These are phyloP conservation scores for Electrona antarctica DNA, from an alignment of 2,113 vertebrate genomes.

Conservation along the genomic window DNA sequence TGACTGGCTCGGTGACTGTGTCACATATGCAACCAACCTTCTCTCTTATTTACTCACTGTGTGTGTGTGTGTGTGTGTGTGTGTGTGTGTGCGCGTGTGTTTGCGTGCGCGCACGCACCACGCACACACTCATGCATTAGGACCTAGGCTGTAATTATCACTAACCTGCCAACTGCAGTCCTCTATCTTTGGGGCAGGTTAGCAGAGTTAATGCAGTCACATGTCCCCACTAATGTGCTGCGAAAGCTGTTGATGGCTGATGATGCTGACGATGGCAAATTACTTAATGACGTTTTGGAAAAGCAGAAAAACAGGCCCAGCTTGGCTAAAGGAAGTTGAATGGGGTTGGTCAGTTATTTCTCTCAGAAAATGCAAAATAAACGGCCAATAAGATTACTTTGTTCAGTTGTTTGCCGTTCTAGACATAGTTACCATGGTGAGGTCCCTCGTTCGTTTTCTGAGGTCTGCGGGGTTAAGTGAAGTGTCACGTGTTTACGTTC, in stretches of 20 bases:
- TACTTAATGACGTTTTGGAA: conserved; percentile 58
- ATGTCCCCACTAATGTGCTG: conserved; percentile 50
- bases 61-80: conserved; percentile 25
- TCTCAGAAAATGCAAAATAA: too few species aligned
- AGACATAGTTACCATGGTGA: too few species aligned
- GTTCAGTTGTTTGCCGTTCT: too few species aligned
- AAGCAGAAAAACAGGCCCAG: conserved; percentile 29
- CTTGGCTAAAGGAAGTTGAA: too few species aligned
- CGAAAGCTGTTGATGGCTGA: conserved; percentile 33
- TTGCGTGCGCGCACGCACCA: too few species aligned
- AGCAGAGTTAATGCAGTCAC: conserved; percentile 60
- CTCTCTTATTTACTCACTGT: conserved; percentile 45
- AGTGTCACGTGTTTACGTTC: too few species aligned
- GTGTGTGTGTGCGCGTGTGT: neutral
- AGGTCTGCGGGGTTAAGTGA: too few species aligned
- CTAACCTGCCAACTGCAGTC: conserved; percentile 24
- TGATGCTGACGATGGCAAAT: conserved; percentile 46
- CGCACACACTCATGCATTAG: conserved; percentile 21
- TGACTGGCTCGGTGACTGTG: conserved; percentile 48
- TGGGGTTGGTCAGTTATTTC: too few species aligned
- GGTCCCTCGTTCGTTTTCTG: too few species aligned
- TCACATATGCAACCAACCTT: conserved; percentile 46
- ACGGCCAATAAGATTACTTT: too few species aligned
- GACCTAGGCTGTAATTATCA: conserved; percentile 39
- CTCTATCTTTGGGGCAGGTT: conserved; percentile 27